Base-by-base conservation (phyloP, 2,113 vertebrate species). In the Trichomycterus rosablanca region DNA sequence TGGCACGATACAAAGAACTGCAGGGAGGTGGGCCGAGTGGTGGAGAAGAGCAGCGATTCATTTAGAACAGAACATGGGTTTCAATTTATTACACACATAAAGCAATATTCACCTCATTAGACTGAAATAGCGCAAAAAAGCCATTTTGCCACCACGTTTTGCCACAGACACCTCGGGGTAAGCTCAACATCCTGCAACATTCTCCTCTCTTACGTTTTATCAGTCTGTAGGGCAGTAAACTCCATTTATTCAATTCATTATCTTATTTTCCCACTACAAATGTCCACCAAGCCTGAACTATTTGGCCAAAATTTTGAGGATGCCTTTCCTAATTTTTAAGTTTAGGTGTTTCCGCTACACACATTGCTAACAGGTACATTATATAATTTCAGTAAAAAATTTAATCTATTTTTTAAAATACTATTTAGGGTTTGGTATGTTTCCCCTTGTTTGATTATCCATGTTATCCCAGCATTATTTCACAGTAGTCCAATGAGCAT, bases 81-180 rank as follows among this genome's bases (percentile, higher is more conserved):
- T 58, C 68, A 71, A 76, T 76, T 76, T 66, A 74, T 76, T 76
- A 76, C 58, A 76, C 63, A 55, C 66, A 68, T 60, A 60, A 64
- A 75, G 76, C 74, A 74, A 78, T 76, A 74, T 71, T 63, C 70
- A 74, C 69, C 76, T 74, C 74, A 74, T 78, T 76, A 78, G 70
- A 68, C 62, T 22, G 66, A 71, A 74, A 73, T 73, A 63, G 54
- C 44, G 28, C 59, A 44, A 58, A 59, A 49, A 67, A 69, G 68
- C 61, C 37, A 71, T 64, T 68, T 63, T 68, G 66, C 61, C 15
- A 30, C 62, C 42, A 16, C 56, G 16, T 40, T 45, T 63, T 51
- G 66, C 42, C 65, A 55, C 61, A 43, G 57, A 28, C 18, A 42
- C 70, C 73, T 73, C 26, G 46, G 65, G 70, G 70, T 70, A 44